Percentiles rank a stretch among this genome's conserved stretches.
Evolutionary conservation across 2,888 invertebrate species (phyloP).

Genomic region (Corbicula japonica): DNA sequence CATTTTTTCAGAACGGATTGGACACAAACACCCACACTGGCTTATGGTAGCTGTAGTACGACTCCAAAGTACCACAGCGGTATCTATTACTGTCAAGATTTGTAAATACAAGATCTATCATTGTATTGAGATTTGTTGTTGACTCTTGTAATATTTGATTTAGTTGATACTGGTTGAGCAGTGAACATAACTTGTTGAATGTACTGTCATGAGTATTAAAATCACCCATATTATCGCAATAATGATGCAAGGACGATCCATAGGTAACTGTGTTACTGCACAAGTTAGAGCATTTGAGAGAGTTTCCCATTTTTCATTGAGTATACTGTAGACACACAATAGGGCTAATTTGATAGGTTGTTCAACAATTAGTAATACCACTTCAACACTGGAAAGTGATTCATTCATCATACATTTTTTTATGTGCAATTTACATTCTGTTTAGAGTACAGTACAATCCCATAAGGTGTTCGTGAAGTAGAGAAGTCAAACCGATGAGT

Average conservation of each 20-base stretch:
- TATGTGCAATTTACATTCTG: not conserved
- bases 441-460: slow-evolving; percentile 5
- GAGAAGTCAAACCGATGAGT: slow-evolving; percentile 10
- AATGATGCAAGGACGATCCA: not conserved
- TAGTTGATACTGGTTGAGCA: not conserved
- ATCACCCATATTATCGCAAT: too few relatives aligned
- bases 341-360: not conserved
- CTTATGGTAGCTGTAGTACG: too few relatives aligned
- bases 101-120: too few relatives aligned
- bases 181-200: not conserved
- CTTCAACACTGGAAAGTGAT: slow-evolving; percentile 3
- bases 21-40: too few relatives aligned
- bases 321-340: slow-evolving; percentile 9
- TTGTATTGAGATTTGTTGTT: slow-evolving; percentile 8
- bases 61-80: too few relatives aligned
- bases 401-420: not conserved
- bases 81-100: too few relatives aligned
- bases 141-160: not conserved
- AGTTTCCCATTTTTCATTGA: not conserved
- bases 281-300: not conserved
- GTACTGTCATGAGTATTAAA: slow-evolving; percentile 12
- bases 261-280: not conserved
- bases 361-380: not conserved
- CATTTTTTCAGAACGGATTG: too few relatives aligned
- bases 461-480: slow-evolving; percentile 27